These are phyloP conservation scores for Cerastis leucographa DNA, from an alignment of 2,888 invertebrate genomes.

Conservation along the genomic window DNA sequence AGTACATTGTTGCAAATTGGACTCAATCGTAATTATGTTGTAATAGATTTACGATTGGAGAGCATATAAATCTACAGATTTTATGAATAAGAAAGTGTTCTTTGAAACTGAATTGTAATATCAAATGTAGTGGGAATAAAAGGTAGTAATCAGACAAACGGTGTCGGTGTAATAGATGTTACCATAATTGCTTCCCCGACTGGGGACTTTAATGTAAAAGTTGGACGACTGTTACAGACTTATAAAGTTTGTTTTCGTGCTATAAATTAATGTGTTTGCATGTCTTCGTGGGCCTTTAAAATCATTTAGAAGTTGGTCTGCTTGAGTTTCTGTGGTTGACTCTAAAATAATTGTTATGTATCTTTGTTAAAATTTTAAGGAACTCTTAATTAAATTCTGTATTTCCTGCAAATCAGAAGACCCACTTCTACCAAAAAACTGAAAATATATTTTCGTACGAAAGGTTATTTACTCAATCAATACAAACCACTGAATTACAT, in stretches of 20 bases:
- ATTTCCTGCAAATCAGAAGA: neutral
- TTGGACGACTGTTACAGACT: slow-evolving; percentile 81
- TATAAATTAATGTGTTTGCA: slow-evolving; percentile 89
- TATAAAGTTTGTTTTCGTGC: slow-evolving; percentile 86
- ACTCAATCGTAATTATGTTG: slow-evolving; percentile 76
- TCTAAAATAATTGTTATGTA: slow-evolving; percentile 56
- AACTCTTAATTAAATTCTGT: slow-evolving; percentile 39
- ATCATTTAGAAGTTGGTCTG: slow-evolving; percentile 67
- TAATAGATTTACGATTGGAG: slow-evolving; percentile 65
- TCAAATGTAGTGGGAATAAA: slow-evolving; percentile 65
- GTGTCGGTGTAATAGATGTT: slow-evolving; percentile 78
- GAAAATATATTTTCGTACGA: neutral
- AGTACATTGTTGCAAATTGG: slow-evolving; percentile 88
- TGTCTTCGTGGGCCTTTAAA: slow-evolving; percentile 79
- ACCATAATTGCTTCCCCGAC: slow-evolving; percentile 83
- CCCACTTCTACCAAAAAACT: neutral
- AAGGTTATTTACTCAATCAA: neutral
- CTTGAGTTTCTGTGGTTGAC: slow-evolving; percentile 58
- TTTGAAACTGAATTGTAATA: slow-evolving; percentile 63
- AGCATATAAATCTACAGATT: slow-evolving; percentile 53
- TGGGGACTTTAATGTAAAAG: slow-evolving; percentile 87
- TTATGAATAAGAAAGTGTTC: slow-evolving; percentile 39
- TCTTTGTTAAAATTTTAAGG: slow-evolving; percentile 29
- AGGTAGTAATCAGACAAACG: slow-evolving; percentile 71
- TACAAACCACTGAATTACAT: slow-evolving; percentile 6